Evolutionary conservation across 2,888 invertebrate genomes (phyloP), one percentile per base, ranked within the genome.

Genomic region (Ormyrus nitidulus): DNA sequence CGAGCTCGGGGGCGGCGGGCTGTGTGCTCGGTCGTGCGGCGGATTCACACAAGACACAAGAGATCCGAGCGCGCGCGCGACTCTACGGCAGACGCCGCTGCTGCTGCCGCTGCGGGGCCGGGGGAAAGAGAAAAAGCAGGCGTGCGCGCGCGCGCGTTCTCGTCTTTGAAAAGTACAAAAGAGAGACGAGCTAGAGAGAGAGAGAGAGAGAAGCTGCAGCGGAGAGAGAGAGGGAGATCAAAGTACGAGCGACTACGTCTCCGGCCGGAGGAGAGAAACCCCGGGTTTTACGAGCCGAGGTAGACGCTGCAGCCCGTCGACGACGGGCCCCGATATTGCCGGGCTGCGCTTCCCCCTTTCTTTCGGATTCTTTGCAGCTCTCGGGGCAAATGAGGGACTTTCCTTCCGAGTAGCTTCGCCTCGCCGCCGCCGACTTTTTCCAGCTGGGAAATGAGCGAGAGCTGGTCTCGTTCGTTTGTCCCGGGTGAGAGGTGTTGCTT

Each of bases 141-240:
- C 34, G 48, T 56, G 79, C 73, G 34, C 34, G 34, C 34, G 19
- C 19, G 19, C 19, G 19, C 0, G 34, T 34, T 34, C 34, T 34
- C 34, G 34, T 34, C 75, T 75, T 80, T 49, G 77, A 73, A 76
- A 80, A 80, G 76, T 80, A 80, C 76, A 80, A 80, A 80, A 80
- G 34, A 34, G 34, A 34, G 80, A 71, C 71, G 53, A 58, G 66
- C n/a, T 34, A 3, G 46, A 11, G 34, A 9, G 46, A 53, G 66
- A 48, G 64, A 46, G 48, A 72, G 54, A 48, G 13, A 56, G n/a
- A n/a, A 53, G 34, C 13, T 46, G 5, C n/a, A 53, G 10, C 9
- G 44, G 59, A 34, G 46, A 59, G 48, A 56, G 61, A 49, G 76
- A 79, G 62, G 53, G 72, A 77, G 77, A 76, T 80, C 76, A 74